Base-by-base conservation (phyloP, 2,797 vertebrate species). In the Oreonectes daqikongensis region DNA sequence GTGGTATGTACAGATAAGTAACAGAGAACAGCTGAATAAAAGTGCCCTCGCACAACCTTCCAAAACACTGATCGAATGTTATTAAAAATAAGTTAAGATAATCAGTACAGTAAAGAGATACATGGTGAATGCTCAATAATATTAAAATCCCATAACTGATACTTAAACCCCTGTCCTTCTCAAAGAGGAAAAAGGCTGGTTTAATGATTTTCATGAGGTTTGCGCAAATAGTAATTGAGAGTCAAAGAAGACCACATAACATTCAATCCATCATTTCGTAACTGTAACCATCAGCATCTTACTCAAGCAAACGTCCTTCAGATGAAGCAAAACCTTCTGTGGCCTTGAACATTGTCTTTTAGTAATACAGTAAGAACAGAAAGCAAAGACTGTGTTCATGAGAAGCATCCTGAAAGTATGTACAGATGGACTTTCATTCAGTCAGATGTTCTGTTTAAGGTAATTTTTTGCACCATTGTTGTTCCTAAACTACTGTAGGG, bases 21-120 rank as follows among this genome's bases (percentile, higher is more conserved):
- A 88, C 89, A 91, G 91, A 92, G 91, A 90, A 93, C 87, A 70
- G 79, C 84, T 87, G 77, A 81, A 86, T 70, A 84, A 85, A 72
- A 89, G 90, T 89, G 86, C 84, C 89, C 88, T 86, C 74, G 11
- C 38, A 2, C 11, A 69, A 46, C 79, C 66, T 84, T 88, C 53
- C 46, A 26, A 50, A 50, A 50, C n/a, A 50, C 48, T 50, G 7
- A 18, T 46, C 2, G 52, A 26, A 24, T 55, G 22, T 55, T 55
- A 5, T 12, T 55, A 77, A 78, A 67, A 71, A 83, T 72, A 82
- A 80, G 76, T 80, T 79, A 82, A 83, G 44, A 55, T 77, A 44
- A 60, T 18, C 53, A 76, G 59, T 78, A 76, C 75, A 83, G 52
- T 77, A 67, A 69, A 64, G 28, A 68, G 79, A 81, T 63, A 78